These are phyloP conservation scores for Anabas testudineus DNA, from an alignment of 2,797 vertebrate genomes.

Conservation along the genomic window DNA sequence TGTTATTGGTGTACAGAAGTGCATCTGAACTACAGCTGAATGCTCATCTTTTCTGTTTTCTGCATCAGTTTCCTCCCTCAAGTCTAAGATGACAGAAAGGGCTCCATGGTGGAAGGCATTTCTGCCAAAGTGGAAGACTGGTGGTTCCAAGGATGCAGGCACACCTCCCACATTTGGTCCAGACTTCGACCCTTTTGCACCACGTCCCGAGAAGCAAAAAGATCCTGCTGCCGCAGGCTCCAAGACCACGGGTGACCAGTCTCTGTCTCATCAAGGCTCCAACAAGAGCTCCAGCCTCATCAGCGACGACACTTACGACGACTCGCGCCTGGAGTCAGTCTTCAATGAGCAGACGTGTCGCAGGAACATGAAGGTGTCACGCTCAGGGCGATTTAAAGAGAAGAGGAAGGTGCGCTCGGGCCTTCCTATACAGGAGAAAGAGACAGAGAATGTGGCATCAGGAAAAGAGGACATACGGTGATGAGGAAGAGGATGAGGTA, in stretches of 20 bases:
- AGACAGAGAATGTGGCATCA: conserved; percentile 45
- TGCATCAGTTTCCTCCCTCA: conserved; percentile 20
- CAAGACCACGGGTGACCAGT: conserved; percentile 26
- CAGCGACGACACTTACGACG: conserved; percentile 75
- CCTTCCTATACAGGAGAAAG: conserved; percentile 86
- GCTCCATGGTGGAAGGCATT: conserved; percentile 92
- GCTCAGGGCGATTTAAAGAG: conserved; percentile 94
- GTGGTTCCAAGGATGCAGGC: conserved; percentile 72
- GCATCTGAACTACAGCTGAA: not conserved
- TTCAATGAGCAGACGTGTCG: conserved; percentile 86
- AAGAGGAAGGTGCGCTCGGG: conserved; percentile 86
- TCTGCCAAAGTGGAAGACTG: conserved; percentile 84
- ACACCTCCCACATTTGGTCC: not conserved
- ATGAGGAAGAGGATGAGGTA: conserved; percentile 41
- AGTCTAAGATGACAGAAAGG: conserved; percentile 84
- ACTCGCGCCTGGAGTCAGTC: conserved; percentile 78
- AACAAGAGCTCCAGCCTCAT: conserved; percentile 51
- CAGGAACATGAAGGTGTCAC: conserved; percentile 91
- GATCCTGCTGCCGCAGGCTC: conserved; percentile 46
- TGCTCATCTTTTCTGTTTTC: not conserved
- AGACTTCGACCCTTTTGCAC: conserved; percentile 75
- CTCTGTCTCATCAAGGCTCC: conserved; percentile 18
- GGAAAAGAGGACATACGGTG: conserved; percentile 76
- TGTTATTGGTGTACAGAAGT: not conserved
- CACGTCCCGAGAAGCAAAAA: conserved; percentile 46